Evolutionary conservation across 2,113 vertebrate genomes (phyloP).

Genomic region (Ciconia maguari): DNA sequence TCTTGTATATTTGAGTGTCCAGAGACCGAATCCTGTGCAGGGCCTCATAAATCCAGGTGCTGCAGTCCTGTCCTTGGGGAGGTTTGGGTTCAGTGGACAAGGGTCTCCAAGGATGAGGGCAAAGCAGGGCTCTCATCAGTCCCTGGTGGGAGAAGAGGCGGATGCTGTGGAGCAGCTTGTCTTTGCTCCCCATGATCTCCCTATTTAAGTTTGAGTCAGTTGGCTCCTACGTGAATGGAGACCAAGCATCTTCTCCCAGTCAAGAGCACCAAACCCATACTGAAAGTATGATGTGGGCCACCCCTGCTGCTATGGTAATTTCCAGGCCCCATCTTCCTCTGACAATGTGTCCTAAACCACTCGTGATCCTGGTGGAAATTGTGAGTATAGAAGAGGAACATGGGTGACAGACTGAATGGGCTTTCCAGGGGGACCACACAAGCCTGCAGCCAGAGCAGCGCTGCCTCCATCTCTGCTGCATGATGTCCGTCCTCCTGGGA

Average conservation of each 20-base stretch:
- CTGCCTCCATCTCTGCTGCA: neutral
- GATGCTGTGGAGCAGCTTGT: neutral
- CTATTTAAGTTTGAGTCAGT: neutral
- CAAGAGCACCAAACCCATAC: neutral
- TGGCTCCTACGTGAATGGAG: neutral
- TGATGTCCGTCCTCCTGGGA: neutral
- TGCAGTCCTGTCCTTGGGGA: neutral
- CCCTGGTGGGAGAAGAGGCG: fast-evolving
- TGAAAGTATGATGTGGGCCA: neutral
- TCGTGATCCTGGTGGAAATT: neutral
- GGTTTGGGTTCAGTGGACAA: neutral
- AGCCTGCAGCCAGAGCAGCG: neutral
- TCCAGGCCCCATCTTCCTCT: neutral
- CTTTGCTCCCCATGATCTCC: neutral
- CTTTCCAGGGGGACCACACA: fast-evolving
- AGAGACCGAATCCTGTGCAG: neutral
- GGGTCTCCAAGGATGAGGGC: neutral
- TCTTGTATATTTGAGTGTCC: neutral
- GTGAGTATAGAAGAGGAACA: neutral
- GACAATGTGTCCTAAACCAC: neutral
- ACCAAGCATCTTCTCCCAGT: neutral
- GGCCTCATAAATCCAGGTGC: neutral
- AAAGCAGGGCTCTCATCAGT: neutral
- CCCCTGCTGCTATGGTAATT: neutral
- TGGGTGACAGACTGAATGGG: neutral